phyloP scores from a whole-genome alignment of 2,888 invertebrate species.

The Spodoptera picta region DNA sequence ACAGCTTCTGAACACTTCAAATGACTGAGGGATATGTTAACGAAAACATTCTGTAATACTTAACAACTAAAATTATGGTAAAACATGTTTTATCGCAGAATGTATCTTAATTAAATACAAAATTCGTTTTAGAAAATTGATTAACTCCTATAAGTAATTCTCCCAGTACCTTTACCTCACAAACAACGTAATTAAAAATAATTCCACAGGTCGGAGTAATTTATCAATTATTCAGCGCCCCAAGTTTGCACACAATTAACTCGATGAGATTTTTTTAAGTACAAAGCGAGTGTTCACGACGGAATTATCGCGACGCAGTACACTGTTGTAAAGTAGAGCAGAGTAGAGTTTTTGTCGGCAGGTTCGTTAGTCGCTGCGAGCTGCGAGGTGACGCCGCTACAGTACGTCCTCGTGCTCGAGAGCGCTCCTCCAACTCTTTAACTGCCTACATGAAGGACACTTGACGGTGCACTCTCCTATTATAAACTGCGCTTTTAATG shows the following conservation, averaged over 20 bases:
- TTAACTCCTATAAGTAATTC: conserved; percentile 12
- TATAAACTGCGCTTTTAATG: conserved; percentile 88
- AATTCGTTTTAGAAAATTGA: conserved; percentile 2
- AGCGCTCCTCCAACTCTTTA: conserved; percentile 87
- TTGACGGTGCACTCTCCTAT: conserved; percentile 85
- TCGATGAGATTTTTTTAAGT: conserved; percentile 65
- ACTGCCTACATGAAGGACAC: conserved; percentile 88
- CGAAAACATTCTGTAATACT: too few species aligned
- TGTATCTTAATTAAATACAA: background rate
- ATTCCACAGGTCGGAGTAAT: conserved; percentile 40
- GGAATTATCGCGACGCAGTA: conserved; percentile 63
- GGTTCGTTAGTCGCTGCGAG: conserved; percentile 85
- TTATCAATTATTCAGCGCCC: conserved; percentile 54
- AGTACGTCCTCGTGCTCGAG: conserved; percentile 84
- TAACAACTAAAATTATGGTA: too few species aligned
- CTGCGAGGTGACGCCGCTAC: conserved; percentile 83
- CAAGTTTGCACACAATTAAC: conserved; percentile 63
- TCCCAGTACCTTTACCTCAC: conserved; percentile 3
- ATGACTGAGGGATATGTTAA: too few species aligned
- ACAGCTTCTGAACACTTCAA: too few species aligned
- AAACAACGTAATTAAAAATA: conserved; percentile 47
- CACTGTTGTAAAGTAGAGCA: conserved; percentile 59
- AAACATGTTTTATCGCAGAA: too few species aligned
- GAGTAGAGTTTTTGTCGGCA: conserved; percentile 81
- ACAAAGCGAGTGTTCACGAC: conserved; percentile 63